Conservation (phyloP, 2,113 vertebrate species). For the Aramus guarauna region DNA sequence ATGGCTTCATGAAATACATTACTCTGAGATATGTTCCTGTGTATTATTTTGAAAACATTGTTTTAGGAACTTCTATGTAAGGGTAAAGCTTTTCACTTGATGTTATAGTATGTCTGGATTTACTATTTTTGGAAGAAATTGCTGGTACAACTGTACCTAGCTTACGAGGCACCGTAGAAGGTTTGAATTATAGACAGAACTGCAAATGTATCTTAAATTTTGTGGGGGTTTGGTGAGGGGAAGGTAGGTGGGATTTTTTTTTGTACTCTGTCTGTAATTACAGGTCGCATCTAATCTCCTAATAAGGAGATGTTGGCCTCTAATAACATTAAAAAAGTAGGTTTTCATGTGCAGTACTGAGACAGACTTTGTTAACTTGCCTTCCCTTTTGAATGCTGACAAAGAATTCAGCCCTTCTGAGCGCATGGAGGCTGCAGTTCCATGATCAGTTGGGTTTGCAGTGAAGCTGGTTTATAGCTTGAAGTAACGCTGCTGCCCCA, state of each 20-base stretch:
- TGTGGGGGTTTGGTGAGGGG: neutral
- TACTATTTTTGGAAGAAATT: neutral
- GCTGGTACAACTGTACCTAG: neutral
- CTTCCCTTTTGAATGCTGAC: neutral
- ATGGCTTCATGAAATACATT: neutral
- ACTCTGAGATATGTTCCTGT: neutral
- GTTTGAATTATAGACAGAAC: neutral
- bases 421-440: neutral
- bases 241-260: neutral
- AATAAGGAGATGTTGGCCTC: neutral
- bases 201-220: neutral
- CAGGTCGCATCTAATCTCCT: neutral
- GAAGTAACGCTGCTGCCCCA: neutral
- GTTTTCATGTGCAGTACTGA: neutral
- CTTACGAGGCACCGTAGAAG: neutral
- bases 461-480: neutral
- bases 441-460: accelerated
- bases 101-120: neutral
- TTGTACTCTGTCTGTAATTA: neutral
- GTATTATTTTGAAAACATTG: neutral
- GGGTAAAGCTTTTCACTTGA: neutral
- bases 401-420: neutral
- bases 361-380: neutral
- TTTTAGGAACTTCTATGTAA: neutral
- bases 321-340: neutral